Evolutionary conservation across 2,888 invertebrate species (phyloP).

Genomic region (Petrolisthes manimaculis): DNA sequence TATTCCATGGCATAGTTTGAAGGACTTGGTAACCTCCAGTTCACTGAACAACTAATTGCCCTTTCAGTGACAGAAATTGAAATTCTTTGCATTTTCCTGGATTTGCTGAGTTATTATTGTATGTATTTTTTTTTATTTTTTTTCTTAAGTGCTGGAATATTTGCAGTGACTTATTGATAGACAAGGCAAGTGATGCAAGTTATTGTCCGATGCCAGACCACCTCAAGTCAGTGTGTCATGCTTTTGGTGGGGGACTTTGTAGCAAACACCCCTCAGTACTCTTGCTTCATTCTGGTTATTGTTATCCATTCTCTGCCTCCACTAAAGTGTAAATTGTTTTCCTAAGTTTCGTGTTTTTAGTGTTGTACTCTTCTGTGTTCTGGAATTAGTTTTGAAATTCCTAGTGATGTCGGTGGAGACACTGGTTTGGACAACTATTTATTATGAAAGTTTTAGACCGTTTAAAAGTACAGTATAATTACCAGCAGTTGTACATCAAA

Average conservation of each 20-base stretch:
- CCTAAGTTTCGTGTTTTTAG: constrained; percentile 9
- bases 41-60: too few species aligned
- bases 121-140: too few species aligned
- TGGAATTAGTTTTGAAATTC: neutral
- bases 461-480: constrained; percentile 28
- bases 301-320: constrained; percentile 9
- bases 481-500: constrained; percentile 28
- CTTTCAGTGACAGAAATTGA: too few species aligned
- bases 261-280: neutral
- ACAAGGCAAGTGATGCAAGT: too few species aligned
- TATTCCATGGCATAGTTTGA: too few species aligned
- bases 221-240: neutral
- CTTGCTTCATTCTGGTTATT: constrained; percentile 10
- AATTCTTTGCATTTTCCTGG: too few species aligned
- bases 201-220: neutral
- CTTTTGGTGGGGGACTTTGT: neutral
- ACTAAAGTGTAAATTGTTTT: constrained; percentile 27
- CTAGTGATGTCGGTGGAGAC: constrained; percentile 39
- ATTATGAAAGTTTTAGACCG: constrained; percentile 29
- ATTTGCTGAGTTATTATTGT: too few species aligned
- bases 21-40: too few species aligned
- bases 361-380: constrained; percentile 7
- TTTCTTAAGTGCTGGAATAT: too few species aligned
- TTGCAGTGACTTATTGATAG: too few species aligned
- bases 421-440: constrained; percentile 47